These are phyloP conservation scores for Mythimna ferrago DNA, from an alignment of 2,888 invertebrate genomes.

Conservation along the genomic window DNA sequence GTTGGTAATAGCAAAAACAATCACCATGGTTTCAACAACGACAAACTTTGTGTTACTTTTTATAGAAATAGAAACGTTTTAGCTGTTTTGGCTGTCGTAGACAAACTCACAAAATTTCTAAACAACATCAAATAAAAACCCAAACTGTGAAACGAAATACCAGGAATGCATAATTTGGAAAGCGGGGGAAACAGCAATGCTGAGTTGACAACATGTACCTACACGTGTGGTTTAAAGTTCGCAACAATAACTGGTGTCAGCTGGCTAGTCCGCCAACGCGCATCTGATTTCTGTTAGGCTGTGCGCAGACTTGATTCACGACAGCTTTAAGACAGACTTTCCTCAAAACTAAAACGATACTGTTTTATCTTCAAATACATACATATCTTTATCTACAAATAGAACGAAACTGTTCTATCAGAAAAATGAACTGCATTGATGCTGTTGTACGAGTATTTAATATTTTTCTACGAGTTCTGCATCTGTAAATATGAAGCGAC, in stretches of 20 bases:
- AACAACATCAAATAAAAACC: slow-evolving; percentile 25
- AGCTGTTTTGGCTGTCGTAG: background rate
- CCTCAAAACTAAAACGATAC: too few relatives aligned
- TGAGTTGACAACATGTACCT: slow-evolving; percentile 45
- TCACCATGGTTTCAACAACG: too few relatives aligned
- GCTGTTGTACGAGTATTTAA: too few relatives aligned
- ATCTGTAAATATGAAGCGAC: too few relatives aligned
- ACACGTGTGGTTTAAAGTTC: slow-evolving; percentile 52
- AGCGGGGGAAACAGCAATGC: slow-evolving; percentile 22
- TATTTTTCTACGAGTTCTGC: too few relatives aligned
- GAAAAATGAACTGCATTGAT: too few relatives aligned
- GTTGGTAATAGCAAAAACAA: background rate
- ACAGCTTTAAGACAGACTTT: too few relatives aligned
- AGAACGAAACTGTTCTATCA: too few relatives aligned
- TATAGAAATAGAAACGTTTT: background rate
- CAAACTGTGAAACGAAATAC: slow-evolving; percentile 46
- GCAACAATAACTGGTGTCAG: slow-evolving; percentile 59
- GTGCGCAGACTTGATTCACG: too few relatives aligned
- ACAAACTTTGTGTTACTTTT: background rate
- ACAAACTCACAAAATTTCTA: background rate
- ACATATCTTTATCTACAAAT: too few relatives aligned
- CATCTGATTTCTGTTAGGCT: slow-evolving; percentile 52
- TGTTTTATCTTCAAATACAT: too few relatives aligned
- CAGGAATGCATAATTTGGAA: slow-evolving; percentile 46
- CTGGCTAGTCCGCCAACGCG: slow-evolving; percentile 47